phyloP scores from a whole-genome alignment of 1,140 invertebrate genomes.

The Calephelis virginiensis region DNA sequence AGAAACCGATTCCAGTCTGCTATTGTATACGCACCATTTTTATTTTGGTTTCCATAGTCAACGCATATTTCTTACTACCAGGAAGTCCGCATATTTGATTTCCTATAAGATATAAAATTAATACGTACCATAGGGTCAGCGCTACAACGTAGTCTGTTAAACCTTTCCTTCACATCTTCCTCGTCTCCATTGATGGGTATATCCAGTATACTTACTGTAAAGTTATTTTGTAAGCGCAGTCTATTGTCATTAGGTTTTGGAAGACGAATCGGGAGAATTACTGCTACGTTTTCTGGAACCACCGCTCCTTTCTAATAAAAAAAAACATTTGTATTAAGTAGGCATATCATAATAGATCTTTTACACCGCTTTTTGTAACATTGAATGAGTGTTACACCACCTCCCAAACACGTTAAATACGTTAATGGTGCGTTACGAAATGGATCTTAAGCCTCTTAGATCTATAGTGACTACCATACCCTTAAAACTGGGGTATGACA shows the following conservation, averaged over 20 bases:
- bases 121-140: slow-evolving; percentile 50
- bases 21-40: too few species aligned
- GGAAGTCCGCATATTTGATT: not conserved
- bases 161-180: slow-evolving; percentile 35
- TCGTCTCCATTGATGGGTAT: slow-evolving; percentile 40
- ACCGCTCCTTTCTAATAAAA: slow-evolving; percentile 40
- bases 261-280: slow-evolving; percentile 52
- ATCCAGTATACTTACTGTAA: slow-evolving; percentile 52
- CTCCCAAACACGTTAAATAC: too few species aligned
- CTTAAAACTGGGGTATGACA: too few species aligned
- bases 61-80: not conserved
- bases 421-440: too few species aligned
- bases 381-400: too few species aligned
- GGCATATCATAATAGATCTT: too few species aligned
- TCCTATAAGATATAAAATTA: not conserved
- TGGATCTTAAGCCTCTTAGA: too few species aligned
- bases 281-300: slow-evolving; percentile 47
- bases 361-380: too few species aligned
- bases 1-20: too few species aligned
- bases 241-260: slow-evolving; percentile 27
- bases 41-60: too few species aligned
- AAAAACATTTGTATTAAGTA: slow-evolving; percentile 3
- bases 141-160: slow-evolving; percentile 38
- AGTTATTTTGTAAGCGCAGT: slow-evolving; percentile 47
- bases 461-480: too few species aligned